phyloP scores from a whole-genome alignment of 1,140 invertebrate genomes.

The Meloidogyne hapla region DNA sequence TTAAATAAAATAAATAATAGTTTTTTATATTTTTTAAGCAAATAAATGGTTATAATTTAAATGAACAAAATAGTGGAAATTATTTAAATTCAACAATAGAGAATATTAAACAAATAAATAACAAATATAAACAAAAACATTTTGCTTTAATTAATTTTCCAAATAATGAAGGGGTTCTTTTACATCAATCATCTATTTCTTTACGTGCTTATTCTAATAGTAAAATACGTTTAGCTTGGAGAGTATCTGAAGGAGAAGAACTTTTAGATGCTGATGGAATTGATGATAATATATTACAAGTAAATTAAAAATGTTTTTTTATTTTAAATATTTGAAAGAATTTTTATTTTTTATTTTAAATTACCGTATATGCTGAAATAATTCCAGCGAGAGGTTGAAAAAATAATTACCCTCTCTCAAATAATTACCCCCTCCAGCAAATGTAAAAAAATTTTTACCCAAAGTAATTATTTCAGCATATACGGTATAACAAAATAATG shows the following conservation, averaged over 20 bases:
- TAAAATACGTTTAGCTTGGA: constrained; percentile 42
- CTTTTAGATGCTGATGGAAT: constrained; percentile 47
- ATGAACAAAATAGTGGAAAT: neutral
- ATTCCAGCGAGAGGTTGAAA: no score
- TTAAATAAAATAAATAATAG: no score
- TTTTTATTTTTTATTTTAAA: no score
- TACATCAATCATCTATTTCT: constrained; percentile 44
- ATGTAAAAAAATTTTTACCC: no score
- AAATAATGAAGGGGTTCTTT: constrained; percentile 42
- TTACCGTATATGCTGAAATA: no score
- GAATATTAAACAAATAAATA: neutral
- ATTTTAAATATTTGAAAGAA: no score
- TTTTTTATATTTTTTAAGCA: neutral
- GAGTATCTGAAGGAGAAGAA: constrained; percentile 51
- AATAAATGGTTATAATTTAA: neutral
- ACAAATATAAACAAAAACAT: constrained; percentile 15
- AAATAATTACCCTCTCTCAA: no score
- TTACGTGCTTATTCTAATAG: constrained; percentile 30
- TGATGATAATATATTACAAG: constrained; percentile 46
- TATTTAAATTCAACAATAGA: neutral
- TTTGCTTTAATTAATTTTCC: constrained; percentile 49
- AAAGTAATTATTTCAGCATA: no score
- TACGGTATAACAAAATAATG: no score
- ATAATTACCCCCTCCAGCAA: no score
- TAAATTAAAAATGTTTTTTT: no score